Conservation (phyloP, 2,113 vertebrate genomes). For the Odobenus rosmarus region DNA sequence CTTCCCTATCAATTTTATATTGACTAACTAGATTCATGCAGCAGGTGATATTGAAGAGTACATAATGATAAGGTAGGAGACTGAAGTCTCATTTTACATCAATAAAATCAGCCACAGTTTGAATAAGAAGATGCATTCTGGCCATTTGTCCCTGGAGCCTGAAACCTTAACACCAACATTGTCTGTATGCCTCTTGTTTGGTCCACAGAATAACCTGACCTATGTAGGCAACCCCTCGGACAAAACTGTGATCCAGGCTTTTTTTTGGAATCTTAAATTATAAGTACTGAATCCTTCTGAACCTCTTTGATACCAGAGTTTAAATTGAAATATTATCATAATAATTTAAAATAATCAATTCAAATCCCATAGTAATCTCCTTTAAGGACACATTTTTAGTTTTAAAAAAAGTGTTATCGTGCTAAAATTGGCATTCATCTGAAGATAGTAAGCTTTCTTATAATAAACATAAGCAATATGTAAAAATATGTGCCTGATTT, state of each 20-base stretch:
- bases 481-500: background rate
- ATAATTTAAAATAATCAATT: background rate
- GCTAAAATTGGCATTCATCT: background rate
- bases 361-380: background rate
- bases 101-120: background rate
- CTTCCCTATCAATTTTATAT: background rate
- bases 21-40: background rate
- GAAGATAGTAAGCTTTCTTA: background rate
- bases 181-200: background rate
- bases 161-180: background rate
- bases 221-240: background rate
- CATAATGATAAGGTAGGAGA: background rate
- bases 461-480: background rate
- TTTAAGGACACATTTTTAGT: background rate
- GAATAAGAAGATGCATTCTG: background rate
- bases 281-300: background rate
- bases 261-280: background rate
- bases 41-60: background rate
- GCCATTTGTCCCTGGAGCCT: background rate
- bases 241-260: background rate
- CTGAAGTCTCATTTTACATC: slow-evolving; percentile 2
- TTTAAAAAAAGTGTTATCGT: background rate
- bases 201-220: fast-evolving
- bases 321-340: background rate
- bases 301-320: background rate